These are phyloP conservation scores for Dasyurus viverrinus DNA, from an alignment of 2,113 vertebrate genomes.

Conservation along the genomic window DNA sequence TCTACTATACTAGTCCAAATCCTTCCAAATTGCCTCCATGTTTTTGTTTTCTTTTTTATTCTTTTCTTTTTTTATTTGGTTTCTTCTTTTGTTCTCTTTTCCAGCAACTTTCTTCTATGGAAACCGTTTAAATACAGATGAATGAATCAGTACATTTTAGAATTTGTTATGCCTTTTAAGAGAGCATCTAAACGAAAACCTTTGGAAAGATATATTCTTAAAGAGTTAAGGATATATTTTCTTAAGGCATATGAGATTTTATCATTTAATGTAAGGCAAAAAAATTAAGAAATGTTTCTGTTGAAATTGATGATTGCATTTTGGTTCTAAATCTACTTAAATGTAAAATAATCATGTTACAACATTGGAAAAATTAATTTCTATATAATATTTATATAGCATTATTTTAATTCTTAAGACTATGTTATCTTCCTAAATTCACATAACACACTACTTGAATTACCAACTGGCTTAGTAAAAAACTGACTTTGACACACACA, in stretches of 20 bases:
- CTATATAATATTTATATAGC: not conserved
- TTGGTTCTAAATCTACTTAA: not conserved
- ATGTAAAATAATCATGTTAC: not conserved
- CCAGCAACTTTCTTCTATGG: not conserved
- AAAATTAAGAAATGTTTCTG: not conserved
- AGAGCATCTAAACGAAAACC: not conserved
- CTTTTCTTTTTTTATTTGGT: not conserved
- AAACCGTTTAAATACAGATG: not conserved
- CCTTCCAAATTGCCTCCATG: not conserved
- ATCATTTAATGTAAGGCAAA: not conserved
- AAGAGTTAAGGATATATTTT: not conserved
- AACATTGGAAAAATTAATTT: not conserved
- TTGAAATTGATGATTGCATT: not conserved
- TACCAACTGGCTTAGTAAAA: not conserved
- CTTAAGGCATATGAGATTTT: not conserved
- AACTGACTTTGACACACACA: not conserved
- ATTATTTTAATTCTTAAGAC: not conserved
- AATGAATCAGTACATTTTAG: not conserved
- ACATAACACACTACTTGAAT: not conserved
- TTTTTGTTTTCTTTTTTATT: not conserved
- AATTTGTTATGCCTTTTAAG: not conserved
- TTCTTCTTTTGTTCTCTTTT: not conserved
- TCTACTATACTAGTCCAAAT: not conserved
- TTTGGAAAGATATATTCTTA: not conserved
- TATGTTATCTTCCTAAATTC: not conserved